phyloP scores from a whole-genome alignment of 1,140 invertebrate genomes.

The Zaprionus nigranus region DNA sequence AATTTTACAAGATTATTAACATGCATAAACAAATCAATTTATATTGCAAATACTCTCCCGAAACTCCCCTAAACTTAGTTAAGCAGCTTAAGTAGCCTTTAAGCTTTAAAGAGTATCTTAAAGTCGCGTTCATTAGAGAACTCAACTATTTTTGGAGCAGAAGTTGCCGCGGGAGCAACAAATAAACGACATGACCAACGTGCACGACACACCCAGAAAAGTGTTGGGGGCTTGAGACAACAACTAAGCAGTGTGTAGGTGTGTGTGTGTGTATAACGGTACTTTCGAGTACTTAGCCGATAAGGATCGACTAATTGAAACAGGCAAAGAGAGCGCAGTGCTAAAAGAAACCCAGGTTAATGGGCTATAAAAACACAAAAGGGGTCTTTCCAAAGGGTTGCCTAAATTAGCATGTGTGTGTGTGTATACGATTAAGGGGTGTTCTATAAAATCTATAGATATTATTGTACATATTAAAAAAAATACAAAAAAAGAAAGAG shows the following conservation, averaged over 20 bases:
- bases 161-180: constrained; percentile 37
- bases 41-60: not conserved
- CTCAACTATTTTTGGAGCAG: constrained; percentile 9
- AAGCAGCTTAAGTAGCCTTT: not conserved
- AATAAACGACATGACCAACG: constrained; percentile 50
- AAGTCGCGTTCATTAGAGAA: not conserved
- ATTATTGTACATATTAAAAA: not conserved
- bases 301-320: constrained; percentile 75
- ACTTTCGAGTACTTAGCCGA: constrained; percentile 54
- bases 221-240: not conserved
- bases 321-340: constrained; percentile 29
- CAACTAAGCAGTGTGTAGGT: not conserved
- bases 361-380: constrained; percentile 15
- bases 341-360: constrained; percentile 27
- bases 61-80: not conserved
- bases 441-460: not conserved
- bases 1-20: not conserved
- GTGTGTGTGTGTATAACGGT: constrained; percentile 1
- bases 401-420: not conserved
- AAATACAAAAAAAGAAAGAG: not conserved
- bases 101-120: not conserved
- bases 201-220: constrained; percentile 45
- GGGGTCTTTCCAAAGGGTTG: not conserved
- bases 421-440: not conserved
- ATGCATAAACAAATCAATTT: constrained; percentile 6